A percentile compares a stretch with the other conserved stretches of the same genome.
Conservation (phyloP, 2,113 vertebrate genomes). For the Budorcas taxicolor region DNA sequence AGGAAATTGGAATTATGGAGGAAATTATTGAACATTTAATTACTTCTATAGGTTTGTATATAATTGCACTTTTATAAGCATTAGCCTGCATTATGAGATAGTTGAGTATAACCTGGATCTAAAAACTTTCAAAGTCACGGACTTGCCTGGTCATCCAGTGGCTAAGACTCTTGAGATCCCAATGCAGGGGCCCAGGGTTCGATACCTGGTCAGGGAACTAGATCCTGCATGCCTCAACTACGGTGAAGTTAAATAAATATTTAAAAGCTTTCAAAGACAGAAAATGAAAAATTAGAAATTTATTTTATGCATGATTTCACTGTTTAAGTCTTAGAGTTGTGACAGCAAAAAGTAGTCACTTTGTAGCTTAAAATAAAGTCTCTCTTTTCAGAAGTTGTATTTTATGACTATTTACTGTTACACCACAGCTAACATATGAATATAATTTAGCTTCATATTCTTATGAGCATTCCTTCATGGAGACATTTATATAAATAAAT, state of each 20-base stretch:
- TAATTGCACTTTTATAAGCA: not conserved
- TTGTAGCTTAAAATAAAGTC: not conserved
- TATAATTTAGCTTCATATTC: not conserved
- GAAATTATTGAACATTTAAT: not conserved
- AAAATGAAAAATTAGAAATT: constrained; percentile 4
- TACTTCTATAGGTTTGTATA: not conserved
- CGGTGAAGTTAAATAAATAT: not conserved
- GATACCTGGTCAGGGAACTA: not conserved
- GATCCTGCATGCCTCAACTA: not conserved
- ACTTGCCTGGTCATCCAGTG: not conserved
- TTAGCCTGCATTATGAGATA: not conserved
- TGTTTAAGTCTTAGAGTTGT: not conserved
- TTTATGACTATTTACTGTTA: not conserved
- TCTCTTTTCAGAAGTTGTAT: not conserved
- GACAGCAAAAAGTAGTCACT: not conserved
- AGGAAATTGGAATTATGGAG: not conserved
- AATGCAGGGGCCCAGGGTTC: not conserved
- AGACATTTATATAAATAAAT: not conserved
- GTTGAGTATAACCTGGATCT: not conserved
- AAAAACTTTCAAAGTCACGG: not conserved
- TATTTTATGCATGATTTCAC: not conserved
- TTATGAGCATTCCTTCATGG: not conserved
- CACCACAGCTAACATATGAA: not conserved
- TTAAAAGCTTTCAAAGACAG: not conserved
- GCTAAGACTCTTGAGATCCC: not conserved